Conservation (phyloP, 2,797 vertebrate genomes). For the Sus cebifrons region DNA sequence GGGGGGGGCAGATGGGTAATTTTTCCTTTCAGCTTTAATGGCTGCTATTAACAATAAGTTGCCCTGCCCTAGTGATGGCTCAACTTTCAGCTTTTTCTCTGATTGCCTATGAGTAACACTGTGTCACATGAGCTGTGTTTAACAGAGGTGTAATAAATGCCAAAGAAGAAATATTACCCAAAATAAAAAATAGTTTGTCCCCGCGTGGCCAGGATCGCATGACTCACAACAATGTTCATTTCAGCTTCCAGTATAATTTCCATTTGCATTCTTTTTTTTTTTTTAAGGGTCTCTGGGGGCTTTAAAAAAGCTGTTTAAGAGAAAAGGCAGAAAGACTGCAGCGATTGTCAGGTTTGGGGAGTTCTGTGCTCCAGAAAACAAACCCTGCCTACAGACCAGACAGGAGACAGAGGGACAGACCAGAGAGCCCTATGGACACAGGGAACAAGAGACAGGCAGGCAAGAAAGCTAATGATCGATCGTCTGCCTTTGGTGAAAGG, state of each 20-base stretch:
- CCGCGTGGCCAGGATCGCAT: slow-evolving; percentile 77
- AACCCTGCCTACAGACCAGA: not conserved
- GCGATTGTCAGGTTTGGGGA: slow-evolving; percentile 38
- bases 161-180: slow-evolving; percentile 85
- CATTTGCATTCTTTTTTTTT: slow-evolving; percentile 80
- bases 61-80: slow-evolving; percentile 81
- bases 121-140: slow-evolving; percentile 85
- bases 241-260: slow-evolving; percentile 75
- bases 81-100: slow-evolving; percentile 81
- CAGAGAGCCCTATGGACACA: not conserved
- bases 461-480: not conserved
- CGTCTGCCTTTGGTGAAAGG: not conserved
- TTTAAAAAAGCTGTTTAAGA: slow-evolving; percentile 80
- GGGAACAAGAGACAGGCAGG: not conserved
- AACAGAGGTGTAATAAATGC: slow-evolving; percentile 85
- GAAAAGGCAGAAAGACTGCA: slow-evolving; percentile 80
- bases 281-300: slow-evolving; percentile 74
- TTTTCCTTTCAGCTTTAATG: slow-evolving; percentile 80
- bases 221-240: slow-evolving; percentile 70
- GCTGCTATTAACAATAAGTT: slow-evolving; percentile 81
- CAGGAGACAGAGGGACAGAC: not conserved
- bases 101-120: slow-evolving; percentile 82
- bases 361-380: not conserved
- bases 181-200: slow-evolving; percentile 86
- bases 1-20: slow-evolving; percentile 74